Conservation (phyloP, 2,797 vertebrate genomes). For the Chelon labrosus region DNA sequence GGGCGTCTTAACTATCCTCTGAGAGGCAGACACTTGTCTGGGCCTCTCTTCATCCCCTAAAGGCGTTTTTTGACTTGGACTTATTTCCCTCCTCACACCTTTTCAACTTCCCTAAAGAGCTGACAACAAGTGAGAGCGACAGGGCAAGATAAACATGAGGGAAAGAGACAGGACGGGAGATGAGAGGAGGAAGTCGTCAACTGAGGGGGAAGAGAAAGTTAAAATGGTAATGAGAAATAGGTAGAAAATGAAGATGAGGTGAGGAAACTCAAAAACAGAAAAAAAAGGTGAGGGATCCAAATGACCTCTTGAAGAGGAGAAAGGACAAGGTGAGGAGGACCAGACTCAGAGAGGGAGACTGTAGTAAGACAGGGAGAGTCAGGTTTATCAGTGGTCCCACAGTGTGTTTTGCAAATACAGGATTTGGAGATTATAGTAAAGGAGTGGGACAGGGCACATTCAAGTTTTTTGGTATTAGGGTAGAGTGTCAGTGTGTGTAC, state of each 20-base stretch:
- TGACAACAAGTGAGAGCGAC: conserved; percentile 80
- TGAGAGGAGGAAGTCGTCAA: conserved; percentile 58
- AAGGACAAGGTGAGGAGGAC: conserved; percentile 70
- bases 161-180: conserved; percentile 74
- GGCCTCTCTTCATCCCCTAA: conserved; percentile 83
- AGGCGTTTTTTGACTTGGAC: conserved; percentile 83
- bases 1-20: conserved; percentile 86
- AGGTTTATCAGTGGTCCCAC: conserved; percentile 72
- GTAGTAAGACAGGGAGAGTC: conserved; percentile 56
- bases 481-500: neutral
- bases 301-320: conserved; percentile 59
- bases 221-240: conserved; percentile 56
- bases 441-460: conserved; percentile 62
- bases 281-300: conserved; percentile 52
- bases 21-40: conserved; percentile 86
- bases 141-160: conserved; percentile 82
- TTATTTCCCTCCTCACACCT: conserved; percentile 85
- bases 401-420: conserved; percentile 66
- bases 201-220: conserved; percentile 42
- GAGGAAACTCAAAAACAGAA: conserved; percentile 42
- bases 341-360: conserved; percentile 35
- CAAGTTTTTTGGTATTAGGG: conserved; percentile 61
- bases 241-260: conserved; percentile 54
- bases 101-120: conserved; percentile 84
- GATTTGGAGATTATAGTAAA: conserved; percentile 71